Base-by-base conservation (phyloP, 2,113 vertebrate species). In the Ondatra zibethicus region DNA sequence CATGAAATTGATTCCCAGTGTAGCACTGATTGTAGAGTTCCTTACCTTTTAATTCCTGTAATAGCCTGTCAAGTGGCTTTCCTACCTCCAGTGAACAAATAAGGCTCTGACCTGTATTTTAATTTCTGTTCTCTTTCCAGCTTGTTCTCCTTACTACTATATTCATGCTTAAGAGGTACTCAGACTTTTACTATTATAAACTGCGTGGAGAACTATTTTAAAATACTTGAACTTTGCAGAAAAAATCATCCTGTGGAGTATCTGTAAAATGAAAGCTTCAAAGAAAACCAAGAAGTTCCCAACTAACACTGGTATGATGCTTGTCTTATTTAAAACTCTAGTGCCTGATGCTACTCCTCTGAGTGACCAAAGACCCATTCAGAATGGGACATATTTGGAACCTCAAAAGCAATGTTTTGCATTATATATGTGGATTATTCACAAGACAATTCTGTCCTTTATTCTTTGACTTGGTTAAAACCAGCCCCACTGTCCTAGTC, bases 291-390 rank as follows among this genome's bases (percentile, higher is more conserved):
- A 91, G 47, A 82, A 33, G 31, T 65, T 17, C 27, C 88, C 9
- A 12, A 80, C 55, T 87, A 89, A 82, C 33, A 70, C 47, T 68
- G 90, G 47, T 45, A 42, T 91, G 81, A 87, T 61, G 19, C 33
- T 78, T 84, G 42, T 72, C 42, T 92, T 94, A 89, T 85, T 92
- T 92, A 80, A 89, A 96, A 84, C 29, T 73, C 52, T 47, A 95
- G 25, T 42, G 78, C 73, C 55, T 55, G 23, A 68, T 87, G 14
- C 72, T 81, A 31, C 27, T 68, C 31, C 39, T 68, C 45, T 87
- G 86, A 90, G 61, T 77, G 55, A 47, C 10, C 73, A 90, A 90
- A 90, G n/a, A 90, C 55, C 55, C 9, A 14, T 73, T 65, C 72
- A 77, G 73, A 90, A 90, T 29, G 47, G 73, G 45, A 77, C 16